Evolutionary conservation across 1,140 invertebrate genomes (phyloP).

Genomic region (Drosophila repleta): DNA sequence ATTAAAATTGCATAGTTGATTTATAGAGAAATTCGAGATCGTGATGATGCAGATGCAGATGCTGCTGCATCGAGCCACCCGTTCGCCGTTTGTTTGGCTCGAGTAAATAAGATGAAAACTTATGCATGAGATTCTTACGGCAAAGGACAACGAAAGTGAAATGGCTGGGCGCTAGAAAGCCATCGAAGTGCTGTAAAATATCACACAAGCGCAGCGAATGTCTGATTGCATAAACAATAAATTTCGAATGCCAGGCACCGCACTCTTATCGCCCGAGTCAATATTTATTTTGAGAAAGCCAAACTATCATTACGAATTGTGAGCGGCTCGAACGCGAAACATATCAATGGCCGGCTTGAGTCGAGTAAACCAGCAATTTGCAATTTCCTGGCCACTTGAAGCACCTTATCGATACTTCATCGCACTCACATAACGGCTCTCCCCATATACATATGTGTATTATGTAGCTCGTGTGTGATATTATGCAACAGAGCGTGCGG

Average conservation of each 20-base stretch:
- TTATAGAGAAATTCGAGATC: constrained; percentile 64
- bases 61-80: constrained; percentile 1
- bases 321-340: constrained; percentile 36
- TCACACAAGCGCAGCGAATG: constrained; percentile 9
- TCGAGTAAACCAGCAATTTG: constrained; percentile 66
- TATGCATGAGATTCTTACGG: constrained; percentile 70
- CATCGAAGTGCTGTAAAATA: constrained; percentile 27
- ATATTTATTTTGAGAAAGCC: constrained; percentile 59
- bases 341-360: constrained; percentile 11
- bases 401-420: constrained; percentile 57
- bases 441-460: constrained; percentile 63
- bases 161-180: background rate
- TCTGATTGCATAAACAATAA: constrained; percentile 30
- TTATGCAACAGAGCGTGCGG: background rate
- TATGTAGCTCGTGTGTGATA: constrained; percentile 53
- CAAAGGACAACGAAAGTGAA: constrained; percentile 39
- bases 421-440: constrained; percentile 42
- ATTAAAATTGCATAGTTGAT: constrained; percentile 80
- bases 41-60: constrained; percentile 37
- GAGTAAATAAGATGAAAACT: constrained; percentile 65
- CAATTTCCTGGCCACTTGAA: constrained; percentile 72
- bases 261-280: constrained; percentile 32
- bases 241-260: constrained; percentile 3
- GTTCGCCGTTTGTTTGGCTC: constrained; percentile 44
- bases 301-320: constrained; percentile 44